A percentile compares a stretch with the other conserved stretches of the same genome.
Conservation (phyloP, 1,140 invertebrate genomes). For the Aphelinus atriplicis region DNA sequence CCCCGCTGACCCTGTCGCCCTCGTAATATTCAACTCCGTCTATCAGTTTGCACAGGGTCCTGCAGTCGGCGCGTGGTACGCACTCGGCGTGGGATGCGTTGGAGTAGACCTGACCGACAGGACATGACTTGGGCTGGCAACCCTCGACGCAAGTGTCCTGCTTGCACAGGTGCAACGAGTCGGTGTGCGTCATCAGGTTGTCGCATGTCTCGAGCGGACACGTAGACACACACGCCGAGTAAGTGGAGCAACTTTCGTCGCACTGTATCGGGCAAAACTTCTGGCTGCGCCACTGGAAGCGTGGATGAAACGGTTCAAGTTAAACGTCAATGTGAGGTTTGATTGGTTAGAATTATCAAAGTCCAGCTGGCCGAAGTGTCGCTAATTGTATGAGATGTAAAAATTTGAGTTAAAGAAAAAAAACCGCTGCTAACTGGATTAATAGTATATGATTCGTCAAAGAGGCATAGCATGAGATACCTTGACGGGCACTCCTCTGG, state of each 20-base stretch:
- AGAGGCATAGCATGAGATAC: background rate
- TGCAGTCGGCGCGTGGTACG: constrained; percentile 76
- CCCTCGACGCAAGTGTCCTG: constrained; percentile 83
- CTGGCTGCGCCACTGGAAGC: constrained; percentile 77
- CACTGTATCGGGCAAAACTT: constrained; percentile 89
- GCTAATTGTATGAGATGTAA: too few species aligned
- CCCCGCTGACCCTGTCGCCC: constrained; percentile 79
- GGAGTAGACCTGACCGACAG: constrained; percentile 74
- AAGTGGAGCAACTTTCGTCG: constrained; percentile 79
- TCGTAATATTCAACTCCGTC: constrained; percentile 77
- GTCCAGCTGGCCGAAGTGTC: too few species aligned
- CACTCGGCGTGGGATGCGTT: constrained; percentile 77
- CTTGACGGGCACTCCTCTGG: constrained; percentile 74
- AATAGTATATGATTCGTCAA: too few species aligned
- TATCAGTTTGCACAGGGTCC: constrained; percentile 75
- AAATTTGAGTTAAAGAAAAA: too few species aligned
- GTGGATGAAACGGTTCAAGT: too few species aligned
- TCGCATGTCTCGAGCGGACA: constrained; percentile 87
- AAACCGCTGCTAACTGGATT: too few species aligned
- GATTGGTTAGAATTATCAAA: too few species aligned
- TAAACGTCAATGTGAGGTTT: too few species aligned
- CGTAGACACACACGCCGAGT: constrained; percentile 82
- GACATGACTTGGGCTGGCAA: constrained; percentile 79
- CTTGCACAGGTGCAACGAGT: constrained; percentile 71
- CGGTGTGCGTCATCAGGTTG: constrained; percentile 73